Conservation (phyloP, 2,113 vertebrate genomes). For the Neopipo cinnamomea region DNA sequence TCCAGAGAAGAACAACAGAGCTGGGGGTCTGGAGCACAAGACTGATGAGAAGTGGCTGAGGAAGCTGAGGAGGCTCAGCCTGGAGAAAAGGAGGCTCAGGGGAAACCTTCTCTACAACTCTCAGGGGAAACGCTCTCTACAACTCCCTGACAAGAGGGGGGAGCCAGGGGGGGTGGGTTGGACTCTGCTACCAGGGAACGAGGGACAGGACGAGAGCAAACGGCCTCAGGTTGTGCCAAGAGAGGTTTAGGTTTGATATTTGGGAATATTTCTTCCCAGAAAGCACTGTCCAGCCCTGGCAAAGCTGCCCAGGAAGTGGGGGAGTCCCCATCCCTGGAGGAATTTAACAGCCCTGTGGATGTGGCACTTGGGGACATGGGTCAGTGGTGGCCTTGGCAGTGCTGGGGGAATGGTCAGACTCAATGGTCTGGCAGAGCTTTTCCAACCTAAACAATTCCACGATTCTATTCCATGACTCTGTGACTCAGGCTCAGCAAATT, state of each 20-base stretch:
- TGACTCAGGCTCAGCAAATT: background rate
- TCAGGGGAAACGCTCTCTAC: background rate
- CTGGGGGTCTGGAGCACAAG: background rate
- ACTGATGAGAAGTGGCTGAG: background rate
- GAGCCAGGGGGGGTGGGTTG: background rate
- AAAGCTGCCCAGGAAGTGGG: background rate
- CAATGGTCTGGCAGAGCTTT: background rate
- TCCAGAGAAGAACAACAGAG: background rate
- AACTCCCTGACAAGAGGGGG: background rate
- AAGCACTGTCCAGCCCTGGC: background rate
- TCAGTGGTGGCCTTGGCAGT: background rate
- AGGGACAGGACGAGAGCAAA: background rate
- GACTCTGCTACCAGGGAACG: background rate
- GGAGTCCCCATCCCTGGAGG: background rate
- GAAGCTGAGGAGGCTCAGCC: background rate
- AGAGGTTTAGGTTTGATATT: background rate
- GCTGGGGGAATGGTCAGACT: background rate
- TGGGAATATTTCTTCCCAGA: background rate
- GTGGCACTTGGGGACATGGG: background rate
- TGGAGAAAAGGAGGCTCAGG: background rate
- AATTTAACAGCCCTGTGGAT: background rate
- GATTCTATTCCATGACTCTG: background rate
- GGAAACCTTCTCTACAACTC: too few species aligned
- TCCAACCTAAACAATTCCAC: background rate
- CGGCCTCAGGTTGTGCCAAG: background rate